Evolutionary conservation across 2,888 invertebrate genomes (phyloP).

Genomic region (Chrysolina haemoptera): DNA sequence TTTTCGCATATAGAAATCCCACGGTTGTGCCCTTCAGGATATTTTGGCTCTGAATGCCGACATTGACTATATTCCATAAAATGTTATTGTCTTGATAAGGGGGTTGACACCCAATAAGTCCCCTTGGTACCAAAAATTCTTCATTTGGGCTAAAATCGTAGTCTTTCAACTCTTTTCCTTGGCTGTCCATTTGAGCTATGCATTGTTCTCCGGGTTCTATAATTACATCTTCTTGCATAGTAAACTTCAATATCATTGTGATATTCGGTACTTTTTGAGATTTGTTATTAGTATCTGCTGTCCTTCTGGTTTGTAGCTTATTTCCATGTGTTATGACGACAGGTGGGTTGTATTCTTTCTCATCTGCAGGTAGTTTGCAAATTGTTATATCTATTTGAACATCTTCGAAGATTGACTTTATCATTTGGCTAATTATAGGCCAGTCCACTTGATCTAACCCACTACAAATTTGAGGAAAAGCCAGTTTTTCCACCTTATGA

Average conservation of each 20-base stretch:
- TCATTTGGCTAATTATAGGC: not conserved
- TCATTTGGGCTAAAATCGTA: not conserved
- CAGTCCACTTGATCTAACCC: conserved; percentile 4
- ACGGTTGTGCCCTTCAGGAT: not conserved
- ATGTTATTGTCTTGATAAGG: conserved; percentile 5
- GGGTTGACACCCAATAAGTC: not conserved
- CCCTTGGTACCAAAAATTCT: not conserved
- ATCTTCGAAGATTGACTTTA: not conserved
- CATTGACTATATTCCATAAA: too few species aligned
- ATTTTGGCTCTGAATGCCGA: conserved; percentile 1
- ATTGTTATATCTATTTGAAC: conserved; percentile 3
- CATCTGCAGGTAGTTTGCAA: conserved; percentile 1
- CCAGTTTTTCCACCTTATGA: not conserved
- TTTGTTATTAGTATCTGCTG: not conserved
- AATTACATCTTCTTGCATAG: not conserved
- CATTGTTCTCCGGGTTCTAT: not conserved
- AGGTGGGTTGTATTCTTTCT: conserved; percentile 4
- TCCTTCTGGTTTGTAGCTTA: not conserved
- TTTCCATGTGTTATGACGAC: not conserved
- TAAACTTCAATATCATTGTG: not conserved
- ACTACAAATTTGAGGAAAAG: not conserved
- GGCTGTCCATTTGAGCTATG: not conserved
- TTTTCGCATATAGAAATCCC: not conserved
- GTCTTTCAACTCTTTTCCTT: not conserved
- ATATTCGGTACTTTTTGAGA: not conserved